Conservation (phyloP, 2,113 vertebrate genomes). For the Semnornis frantzii region DNA sequence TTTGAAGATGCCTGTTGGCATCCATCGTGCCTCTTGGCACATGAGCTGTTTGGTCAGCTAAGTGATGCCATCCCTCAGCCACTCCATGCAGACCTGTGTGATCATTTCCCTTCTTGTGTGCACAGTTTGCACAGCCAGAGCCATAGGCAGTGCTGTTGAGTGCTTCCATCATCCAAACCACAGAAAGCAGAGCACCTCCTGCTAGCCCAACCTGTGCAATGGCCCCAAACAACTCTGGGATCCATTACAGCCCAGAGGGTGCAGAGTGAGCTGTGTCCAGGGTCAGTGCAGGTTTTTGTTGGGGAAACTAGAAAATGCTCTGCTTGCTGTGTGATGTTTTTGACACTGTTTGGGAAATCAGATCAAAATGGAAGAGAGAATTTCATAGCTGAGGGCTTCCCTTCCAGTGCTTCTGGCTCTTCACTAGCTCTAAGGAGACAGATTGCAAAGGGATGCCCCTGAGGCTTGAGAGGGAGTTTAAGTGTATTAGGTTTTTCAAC, state of each 20-base stretch:
- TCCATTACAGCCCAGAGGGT: background rate
- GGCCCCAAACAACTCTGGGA: background rate
- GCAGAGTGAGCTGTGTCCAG: background rate
- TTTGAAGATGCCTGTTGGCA: background rate
- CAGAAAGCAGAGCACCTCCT: background rate
- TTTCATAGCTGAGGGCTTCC: background rate
- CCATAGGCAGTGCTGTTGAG: background rate
- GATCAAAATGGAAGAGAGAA: background rate
- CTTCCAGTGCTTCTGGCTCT: background rate
- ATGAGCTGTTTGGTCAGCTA: background rate
- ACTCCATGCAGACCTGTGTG: background rate
- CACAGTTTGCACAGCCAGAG: background rate
- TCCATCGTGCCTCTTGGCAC: background rate
- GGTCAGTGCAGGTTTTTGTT: background rate
- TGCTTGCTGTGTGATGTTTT: background rate
- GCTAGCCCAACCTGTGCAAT: background rate
- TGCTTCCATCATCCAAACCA: background rate
- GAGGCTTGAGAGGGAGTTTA: background rate
- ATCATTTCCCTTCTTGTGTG: background rate
- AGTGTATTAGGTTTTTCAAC: background rate
- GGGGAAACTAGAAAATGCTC: background rate
- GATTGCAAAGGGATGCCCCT: background rate
- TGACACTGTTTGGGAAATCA: background rate
- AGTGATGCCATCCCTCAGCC: background rate
- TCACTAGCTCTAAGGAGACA: background rate